A percentile compares a stretch with the other conserved stretches of the same genome.
These are phyloP conservation scores for Cochlearius cochlearius DNA, from an alignment of 2,113 vertebrate species.

Conservation along the genomic window DNA sequence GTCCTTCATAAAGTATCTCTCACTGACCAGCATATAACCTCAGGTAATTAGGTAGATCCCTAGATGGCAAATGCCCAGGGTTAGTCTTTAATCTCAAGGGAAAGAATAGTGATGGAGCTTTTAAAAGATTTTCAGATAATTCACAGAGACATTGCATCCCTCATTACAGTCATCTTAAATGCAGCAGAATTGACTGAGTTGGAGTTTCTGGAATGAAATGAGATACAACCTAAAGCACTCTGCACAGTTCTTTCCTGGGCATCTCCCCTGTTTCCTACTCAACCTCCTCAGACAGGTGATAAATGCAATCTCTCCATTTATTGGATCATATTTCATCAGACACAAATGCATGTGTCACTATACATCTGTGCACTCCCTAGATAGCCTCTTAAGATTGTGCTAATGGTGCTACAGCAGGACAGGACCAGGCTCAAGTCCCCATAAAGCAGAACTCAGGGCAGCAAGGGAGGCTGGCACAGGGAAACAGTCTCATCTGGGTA, in stretches of 20 bases:
- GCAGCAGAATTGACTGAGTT: not conserved
- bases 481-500: not conserved
- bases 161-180: conserved; percentile 20
- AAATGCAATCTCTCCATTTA: not conserved
- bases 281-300: conserved; percentile 1
- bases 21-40: not conserved
- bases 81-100: not conserved
- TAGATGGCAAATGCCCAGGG: not conserved
- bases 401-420: not conserved
- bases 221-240: not conserved
- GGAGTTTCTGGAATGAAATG: not conserved
- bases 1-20: not conserved
- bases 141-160: conserved; percentile 6
- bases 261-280: not conserved
- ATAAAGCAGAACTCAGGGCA: not conserved
- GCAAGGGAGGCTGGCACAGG: not conserved
- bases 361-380: not conserved
- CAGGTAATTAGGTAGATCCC: conserved; percentile 15
- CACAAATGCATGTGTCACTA: not conserved
- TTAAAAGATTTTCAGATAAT: conserved; percentile 41
- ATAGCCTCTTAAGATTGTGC: not conserved
- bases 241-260: not conserved
- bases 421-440: not conserved
- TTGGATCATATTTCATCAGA: not conserved
- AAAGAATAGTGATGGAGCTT: not conserved